Evolutionary conservation across 2,113 vertebrate species (phyloP), one percentile per base, ranked within the genome.

Genomic region (Mobula birostris): DNA sequence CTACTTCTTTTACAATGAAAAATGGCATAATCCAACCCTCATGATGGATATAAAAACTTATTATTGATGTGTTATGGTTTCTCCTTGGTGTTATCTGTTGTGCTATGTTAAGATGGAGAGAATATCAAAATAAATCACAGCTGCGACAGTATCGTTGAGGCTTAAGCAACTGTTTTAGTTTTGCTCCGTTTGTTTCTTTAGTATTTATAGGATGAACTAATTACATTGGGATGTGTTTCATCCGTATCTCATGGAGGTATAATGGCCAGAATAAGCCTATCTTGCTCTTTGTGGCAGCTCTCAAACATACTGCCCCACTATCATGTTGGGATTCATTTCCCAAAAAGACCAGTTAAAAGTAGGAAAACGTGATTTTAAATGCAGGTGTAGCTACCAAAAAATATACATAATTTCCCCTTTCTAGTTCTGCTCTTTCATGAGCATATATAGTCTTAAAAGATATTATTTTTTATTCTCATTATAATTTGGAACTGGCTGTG

Each of bases 381-480:
- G 85, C 56, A 66, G 83, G 58, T 66, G 61, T 61, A 66, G 61
- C 85, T 90, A n/a, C 24, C 58, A 66, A n/a, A 66, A 90, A 90
- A 90, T 19, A 90, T 21, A 90, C 14, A n/a, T 66, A 2, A 29
- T 11, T 63, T 63, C 61, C 85, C 63, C 85, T 90, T 90, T 90
- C 61, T 7, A 90, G 61, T 66, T 90, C 85, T 32, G 15, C 61
- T 90, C 14, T 90, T 90, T 90, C 58, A 66, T 90, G 85, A 32
- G 61, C 29, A 66, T 17, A 63, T 24, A 32, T 66, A 63, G n/a
- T 90, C 61, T 66, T 90, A 63, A 90, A 90, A 66, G 85, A 32
- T 66, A 90, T 66, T 5, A 90, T 90, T 90, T 88, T 63, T 61
- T 90, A 90, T 66, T 90, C 85, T 90, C 85, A n/a, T 66, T 90